Evolutionary conservation across 2,113 vertebrate species (phyloP).

Genomic region (Prunella fulvescens): DNA sequence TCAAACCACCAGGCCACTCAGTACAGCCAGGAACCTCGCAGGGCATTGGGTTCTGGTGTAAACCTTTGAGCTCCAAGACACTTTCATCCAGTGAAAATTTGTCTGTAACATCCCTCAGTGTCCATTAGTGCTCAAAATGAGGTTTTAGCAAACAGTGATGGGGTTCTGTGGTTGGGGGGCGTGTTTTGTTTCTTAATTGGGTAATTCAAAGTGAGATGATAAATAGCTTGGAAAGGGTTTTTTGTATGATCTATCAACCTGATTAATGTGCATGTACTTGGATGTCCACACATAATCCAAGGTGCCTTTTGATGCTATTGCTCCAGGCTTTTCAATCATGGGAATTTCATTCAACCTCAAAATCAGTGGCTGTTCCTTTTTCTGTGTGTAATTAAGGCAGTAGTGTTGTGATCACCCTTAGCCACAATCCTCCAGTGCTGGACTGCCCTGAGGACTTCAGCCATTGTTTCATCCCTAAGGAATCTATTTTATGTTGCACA

Average conservation of each 20-base stretch:
- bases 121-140: neutral
- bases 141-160: neutral
- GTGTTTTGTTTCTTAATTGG: neutral
- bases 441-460: neutral
- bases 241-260: neutral
- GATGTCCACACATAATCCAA: neutral
- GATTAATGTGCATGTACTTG: neutral
- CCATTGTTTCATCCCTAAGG: neutral
- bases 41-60: neutral
- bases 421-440: accelerated
- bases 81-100: neutral
- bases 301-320: neutral
- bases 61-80: neutral
- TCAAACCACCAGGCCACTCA: neutral
- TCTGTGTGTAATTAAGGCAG: neutral
- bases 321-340: neutral
- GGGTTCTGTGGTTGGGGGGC: neutral
- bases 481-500: neutral
- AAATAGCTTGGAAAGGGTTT: neutral
- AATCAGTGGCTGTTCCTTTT: neutral
- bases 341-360: neutral
- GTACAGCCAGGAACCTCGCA: neutral
- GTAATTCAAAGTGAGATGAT: neutral
- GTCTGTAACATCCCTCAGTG: neutral
- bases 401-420: neutral